These are phyloP conservation scores for Nomia melanderi DNA, from an alignment of 1,140 invertebrate genomes.

Conservation along the genomic window DNA sequence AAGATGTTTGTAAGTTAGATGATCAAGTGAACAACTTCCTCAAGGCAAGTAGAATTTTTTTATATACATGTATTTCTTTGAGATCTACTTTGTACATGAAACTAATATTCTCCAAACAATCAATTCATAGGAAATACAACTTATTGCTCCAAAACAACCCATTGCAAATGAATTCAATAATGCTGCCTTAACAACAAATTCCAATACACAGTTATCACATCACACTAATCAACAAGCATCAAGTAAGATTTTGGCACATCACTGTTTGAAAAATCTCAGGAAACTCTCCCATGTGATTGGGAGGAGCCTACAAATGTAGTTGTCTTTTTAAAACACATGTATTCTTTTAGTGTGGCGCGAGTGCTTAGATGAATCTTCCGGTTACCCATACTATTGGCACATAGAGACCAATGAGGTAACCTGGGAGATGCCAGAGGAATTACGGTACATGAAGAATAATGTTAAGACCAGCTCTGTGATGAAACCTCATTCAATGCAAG, in stretches of 20 bases:
- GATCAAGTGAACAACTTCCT: slow-evolving; percentile 81
- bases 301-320: no score
- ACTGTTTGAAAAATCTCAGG: no score
- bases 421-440: slow-evolving; percentile 86
- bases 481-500: slow-evolving; percentile 58
- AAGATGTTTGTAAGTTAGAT: slow-evolving; percentile 70
- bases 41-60: slow-evolving; percentile 66
- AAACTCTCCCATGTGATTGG: no score
- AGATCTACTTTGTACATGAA: neutral
- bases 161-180: slow-evolving; percentile 17
- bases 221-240: slow-evolving; percentile 39
- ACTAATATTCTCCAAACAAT: neutral
- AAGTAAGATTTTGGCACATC: slow-evolving; percentile 23
- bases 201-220: slow-evolving; percentile 5
- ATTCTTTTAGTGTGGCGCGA: slow-evolving; percentile 84
- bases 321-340: no score
- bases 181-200: slow-evolving; percentile 30
- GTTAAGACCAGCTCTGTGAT: slow-evolving; percentile 50
- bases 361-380: slow-evolving; percentile 85
- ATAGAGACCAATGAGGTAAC: slow-evolving; percentile 86
- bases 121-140: slow-evolving; percentile 76
- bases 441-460: slow-evolving; percentile 71
- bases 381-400: slow-evolving; percentile 89
- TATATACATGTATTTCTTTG: neutral
- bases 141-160: slow-evolving; percentile 71